Evolutionary conservation across 2,797 vertebrate species (phyloP).

Genomic region (Siniperca obscura): DNA sequence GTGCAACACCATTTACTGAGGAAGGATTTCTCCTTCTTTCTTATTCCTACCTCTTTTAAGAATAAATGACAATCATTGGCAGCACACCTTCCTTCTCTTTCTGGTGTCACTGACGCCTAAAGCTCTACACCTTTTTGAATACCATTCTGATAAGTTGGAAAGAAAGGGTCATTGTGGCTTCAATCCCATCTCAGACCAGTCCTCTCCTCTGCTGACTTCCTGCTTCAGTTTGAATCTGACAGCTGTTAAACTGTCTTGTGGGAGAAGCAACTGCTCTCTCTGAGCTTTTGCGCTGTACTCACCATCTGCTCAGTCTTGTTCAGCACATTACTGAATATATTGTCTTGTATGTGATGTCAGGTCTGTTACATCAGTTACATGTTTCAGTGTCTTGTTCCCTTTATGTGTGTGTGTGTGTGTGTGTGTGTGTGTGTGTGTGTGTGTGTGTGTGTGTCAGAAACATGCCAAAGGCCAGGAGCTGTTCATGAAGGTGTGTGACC

Average conservation of each 20-base stretch:
- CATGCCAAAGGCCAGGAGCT: slow-evolving; percentile 95
- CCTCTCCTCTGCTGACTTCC: not conserved
- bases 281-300: not conserved
- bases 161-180: not conserved
- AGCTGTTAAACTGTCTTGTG: not conserved
- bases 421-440: slow-evolving; percentile 55
- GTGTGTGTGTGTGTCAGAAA: slow-evolving; percentile 86
- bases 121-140: too few species aligned
- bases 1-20: not conserved
- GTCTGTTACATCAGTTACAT: not conserved
- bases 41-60: not conserved
- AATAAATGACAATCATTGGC: not conserved
- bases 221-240: not conserved
- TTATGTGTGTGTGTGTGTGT: slow-evolving; percentile 50
- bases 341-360: not conserved
- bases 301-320: slow-evolving; percentile 5
- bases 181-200: not conserved
- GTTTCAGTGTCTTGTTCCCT: not conserved
- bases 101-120: too few species aligned
- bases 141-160: not conserved
- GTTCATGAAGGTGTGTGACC: slow-evolving; percentile 94
- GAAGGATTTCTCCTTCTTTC: not conserved
- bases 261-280: not conserved
- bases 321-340: not conserved
- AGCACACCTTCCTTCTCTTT: not conserved